Conservation (phyloP, 2,888 invertebrate species). For the Augochlorella aurata region DNA sequence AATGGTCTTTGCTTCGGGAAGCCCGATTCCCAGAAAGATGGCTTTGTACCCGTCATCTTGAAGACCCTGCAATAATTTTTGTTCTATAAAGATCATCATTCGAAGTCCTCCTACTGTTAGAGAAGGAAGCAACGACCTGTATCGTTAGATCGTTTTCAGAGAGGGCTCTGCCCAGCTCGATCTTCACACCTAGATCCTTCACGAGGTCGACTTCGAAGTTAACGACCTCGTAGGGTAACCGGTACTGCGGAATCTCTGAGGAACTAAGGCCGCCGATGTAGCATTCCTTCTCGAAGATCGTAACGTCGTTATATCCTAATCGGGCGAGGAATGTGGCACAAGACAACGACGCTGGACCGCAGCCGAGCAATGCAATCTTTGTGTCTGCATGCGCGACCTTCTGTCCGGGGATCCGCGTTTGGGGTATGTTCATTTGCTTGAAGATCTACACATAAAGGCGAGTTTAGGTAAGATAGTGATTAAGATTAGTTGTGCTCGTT, state of each 20-base stretch:
- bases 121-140: conserved; percentile 81
- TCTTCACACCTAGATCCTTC: conserved; percentile 95
- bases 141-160: conserved; percentile 89
- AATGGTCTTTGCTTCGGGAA: conserved; percentile 93
- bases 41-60: conserved; percentile 88
- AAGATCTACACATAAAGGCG: conserved; percentile 86
- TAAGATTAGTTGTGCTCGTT: no score
- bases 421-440: conserved; percentile 95
- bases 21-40: conserved; percentile 93
- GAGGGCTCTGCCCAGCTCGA: conserved; percentile 89
- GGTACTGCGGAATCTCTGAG: conserved; percentile 98
- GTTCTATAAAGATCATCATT: neutral
- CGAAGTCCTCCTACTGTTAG: neutral
- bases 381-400: conserved; percentile 82
- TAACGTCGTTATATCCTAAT: conserved; percentile 94
- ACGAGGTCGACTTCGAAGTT: conserved; percentile 96
- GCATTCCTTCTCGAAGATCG: conserved; percentile 94
- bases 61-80: conserved; percentile 79
- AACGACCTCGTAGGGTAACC: conserved; percentile 95
- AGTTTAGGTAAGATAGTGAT: neutral
- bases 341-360: conserved; percentile 97
- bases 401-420: conserved; percentile 90
- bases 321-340: conserved; percentile 98
- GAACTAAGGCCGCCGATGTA: conserved; percentile 96
- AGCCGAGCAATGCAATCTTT: conserved; percentile 94